These are phyloP conservation scores for Zaprionus nigranus DNA, from an alignment of 1,140 invertebrate species.

Conservation along the genomic window DNA sequence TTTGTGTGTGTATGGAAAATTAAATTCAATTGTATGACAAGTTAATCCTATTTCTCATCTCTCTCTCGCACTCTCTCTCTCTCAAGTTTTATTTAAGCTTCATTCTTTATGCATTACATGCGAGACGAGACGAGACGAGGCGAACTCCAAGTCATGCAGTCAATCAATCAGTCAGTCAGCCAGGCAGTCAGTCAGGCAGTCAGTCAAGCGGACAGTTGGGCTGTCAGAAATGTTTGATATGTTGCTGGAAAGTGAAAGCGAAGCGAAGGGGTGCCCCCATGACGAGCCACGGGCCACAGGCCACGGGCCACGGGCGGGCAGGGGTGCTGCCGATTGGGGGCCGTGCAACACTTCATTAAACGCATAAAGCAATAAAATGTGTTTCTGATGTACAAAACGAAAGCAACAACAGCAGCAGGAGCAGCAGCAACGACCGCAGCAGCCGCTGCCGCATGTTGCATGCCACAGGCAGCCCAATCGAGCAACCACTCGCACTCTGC, in stretches of 20 bases:
- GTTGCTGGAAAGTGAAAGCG: conserved; percentile 72
- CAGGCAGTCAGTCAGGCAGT: conserved; percentile 51
- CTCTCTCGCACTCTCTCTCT: not conserved
- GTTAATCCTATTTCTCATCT: conserved; percentile 84
- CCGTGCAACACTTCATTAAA: conserved; percentile 79
- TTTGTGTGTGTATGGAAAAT: conserved; percentile 73
- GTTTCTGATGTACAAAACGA: conserved; percentile 65
- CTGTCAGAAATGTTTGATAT: conserved; percentile 80
- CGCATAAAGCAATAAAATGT: conserved; percentile 82
- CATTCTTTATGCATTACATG: conserved; percentile 82
- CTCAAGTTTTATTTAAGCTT: conserved; percentile 82
- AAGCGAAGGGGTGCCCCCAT: conserved; percentile 58
- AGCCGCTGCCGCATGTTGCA: conserved; percentile 12
- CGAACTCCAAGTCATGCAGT: conserved; percentile 39
- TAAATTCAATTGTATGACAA: conserved; percentile 84
- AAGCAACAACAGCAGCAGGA: conserved; percentile 1
- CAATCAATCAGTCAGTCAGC: conserved; percentile 53
- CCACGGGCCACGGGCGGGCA: not conserved
- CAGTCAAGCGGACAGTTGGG: conserved; percentile 45
- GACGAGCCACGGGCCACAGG: too few species aligned
- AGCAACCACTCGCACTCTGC: conserved; percentile 6
- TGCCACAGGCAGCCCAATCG: conserved; percentile 10
- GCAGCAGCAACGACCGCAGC: not conserved
- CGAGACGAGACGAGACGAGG: conserved; percentile 34
- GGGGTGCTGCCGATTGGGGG: conserved; percentile 1